These are phyloP conservation scores for Melangyna quadrimaculata DNA, from an alignment of 2,888 invertebrate genomes.

Conservation along the genomic window DNA sequence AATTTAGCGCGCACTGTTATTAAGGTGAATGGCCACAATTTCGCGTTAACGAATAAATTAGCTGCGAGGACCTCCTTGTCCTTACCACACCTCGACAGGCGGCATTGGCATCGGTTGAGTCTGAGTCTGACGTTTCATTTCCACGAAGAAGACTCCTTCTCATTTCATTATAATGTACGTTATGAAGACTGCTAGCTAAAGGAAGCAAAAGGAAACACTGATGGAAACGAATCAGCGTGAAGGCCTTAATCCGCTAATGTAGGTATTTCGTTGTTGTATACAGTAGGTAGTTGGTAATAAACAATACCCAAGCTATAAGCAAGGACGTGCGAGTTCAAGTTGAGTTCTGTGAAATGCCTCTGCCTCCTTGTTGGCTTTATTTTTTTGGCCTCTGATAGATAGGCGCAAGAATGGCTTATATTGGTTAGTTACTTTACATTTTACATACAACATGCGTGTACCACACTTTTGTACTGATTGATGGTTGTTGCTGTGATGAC, in stretches of 20 bases:
- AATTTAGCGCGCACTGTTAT: conserved; percentile 66
- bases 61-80: conserved; percentile 48
- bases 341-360: conserved; percentile 49
- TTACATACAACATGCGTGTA: conserved; percentile 60
- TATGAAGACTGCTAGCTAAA: not conserved
- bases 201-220: conserved; percentile 3
- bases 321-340: conserved; percentile 49
- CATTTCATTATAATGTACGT: too few species aligned
- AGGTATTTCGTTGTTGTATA: conserved; percentile 43
- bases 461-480: conserved; percentile 59
- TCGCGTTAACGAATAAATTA: conserved; percentile 71
- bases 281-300: conserved; percentile 28
- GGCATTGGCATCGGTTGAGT: not conserved
- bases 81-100: conserved; percentile 40
- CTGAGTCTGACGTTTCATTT: conserved; percentile 19
- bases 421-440: not conserved
- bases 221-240: conserved; percentile 45
- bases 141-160: conserved; percentile 6
- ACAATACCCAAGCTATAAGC: not conserved
- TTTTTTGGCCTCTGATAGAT: not conserved
- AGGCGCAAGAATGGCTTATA: not conserved
- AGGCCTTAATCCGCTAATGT: conserved; percentile 61
- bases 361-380: conserved; percentile 6
- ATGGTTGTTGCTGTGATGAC: conserved; percentile 58
- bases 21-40: conserved; percentile 71